Evolutionary conservation across 2,888 invertebrate genomes (phyloP), one percentile per base, ranked within the genome.

Genomic region (Candidula unifasciata): DNA sequence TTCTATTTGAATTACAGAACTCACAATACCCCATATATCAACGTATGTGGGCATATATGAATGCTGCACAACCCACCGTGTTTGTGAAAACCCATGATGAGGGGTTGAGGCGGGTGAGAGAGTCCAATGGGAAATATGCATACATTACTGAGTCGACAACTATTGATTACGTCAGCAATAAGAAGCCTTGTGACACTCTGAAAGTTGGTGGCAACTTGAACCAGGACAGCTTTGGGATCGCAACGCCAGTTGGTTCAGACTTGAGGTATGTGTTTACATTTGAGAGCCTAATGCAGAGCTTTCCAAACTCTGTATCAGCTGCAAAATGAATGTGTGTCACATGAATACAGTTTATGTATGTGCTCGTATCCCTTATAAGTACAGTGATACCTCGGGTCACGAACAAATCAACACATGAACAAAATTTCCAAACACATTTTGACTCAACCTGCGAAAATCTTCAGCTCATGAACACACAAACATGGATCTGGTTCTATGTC

Each of bases 21-120:
- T 74, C 74, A 54, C 74, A 74, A 21, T 54, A 54, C 90, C 96
- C 96, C 76, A 95, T 97, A 24, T 97, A 97, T 94, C 96, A 96
- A 92, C 96, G 97, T 94, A 98, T 98, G 98, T 98, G 97, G 97
- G 96, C 97, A 91, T 97, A 97, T 93, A 98, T 98, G 98, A 91
- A 89, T 37, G 96, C 96, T 92, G 96, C 97, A 6, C 88, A 86
- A n/a, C 90, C 90, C 5, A 89, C 87, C 77, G 97, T 97, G 8
- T 97, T 97, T 92, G 97, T 97, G 18, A 95, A 95, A 86, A 96
- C 96, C 1, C 97, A 97, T 93, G 96, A 96, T 89, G 97, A 97
- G 91, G 97, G 97, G 16, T 96, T 97, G 83, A 94, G 95, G 86
- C 94, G 96, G 88, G 97, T 97, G 18, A 95, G 97, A 96, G 87